A percentile compares a stretch with the other conserved stretches of the same genome.
Conservation (phyloP, 2,113 vertebrate species). For the Gopherus evgoodei region DNA sequence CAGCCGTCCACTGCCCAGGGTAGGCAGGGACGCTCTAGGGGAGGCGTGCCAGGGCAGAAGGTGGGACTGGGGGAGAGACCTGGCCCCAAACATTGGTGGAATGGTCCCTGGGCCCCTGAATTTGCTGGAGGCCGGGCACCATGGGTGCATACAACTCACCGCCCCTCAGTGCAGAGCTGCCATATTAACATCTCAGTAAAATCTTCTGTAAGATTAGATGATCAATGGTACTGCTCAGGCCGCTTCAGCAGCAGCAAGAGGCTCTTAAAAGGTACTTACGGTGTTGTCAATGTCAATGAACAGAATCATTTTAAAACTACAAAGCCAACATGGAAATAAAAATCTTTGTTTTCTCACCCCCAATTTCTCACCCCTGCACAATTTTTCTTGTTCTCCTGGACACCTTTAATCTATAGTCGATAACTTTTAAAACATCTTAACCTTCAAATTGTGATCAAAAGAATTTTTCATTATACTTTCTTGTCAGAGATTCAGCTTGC, state of each 20-base stretch:
- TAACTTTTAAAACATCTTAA: neutral
- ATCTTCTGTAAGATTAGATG: neutral
- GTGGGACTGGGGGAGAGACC: too few species aligned
- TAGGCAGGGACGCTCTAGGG: too few species aligned
- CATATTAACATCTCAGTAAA: neutral
- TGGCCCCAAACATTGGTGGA: too few species aligned
- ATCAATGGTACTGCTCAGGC: neutral
- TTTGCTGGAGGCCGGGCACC: too few species aligned
- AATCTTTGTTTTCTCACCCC: neutral
- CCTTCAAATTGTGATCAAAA: neutral
- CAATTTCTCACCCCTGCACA: too few species aligned
- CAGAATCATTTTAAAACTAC: neutral
- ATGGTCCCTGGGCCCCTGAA: too few species aligned
- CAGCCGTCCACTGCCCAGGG: too few species aligned
- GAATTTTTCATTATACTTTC: neutral
- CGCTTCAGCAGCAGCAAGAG: neutral
- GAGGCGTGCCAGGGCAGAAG: too few species aligned
- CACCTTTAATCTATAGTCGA: neutral
- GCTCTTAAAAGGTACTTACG: neutral
- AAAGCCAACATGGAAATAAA: neutral
- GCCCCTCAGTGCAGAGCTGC: neutral
- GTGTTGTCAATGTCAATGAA: neutral
- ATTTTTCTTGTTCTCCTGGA: neutral
- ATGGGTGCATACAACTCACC: too few species aligned
- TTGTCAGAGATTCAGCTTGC: neutral